Conservation (phyloP, 1,140 invertebrate genomes). For the Brachionus sp. region DNA sequence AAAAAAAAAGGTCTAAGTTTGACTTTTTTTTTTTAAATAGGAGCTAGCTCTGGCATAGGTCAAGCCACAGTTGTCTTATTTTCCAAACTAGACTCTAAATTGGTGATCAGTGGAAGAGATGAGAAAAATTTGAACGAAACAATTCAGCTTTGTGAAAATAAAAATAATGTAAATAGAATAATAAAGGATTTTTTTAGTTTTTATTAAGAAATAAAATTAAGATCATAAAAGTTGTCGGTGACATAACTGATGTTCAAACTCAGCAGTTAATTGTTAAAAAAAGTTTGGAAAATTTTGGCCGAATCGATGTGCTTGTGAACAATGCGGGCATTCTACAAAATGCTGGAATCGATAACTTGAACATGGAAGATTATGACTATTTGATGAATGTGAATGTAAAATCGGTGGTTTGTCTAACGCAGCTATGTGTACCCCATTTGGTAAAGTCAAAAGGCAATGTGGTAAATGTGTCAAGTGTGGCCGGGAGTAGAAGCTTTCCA, state of each 20-base stretch:
- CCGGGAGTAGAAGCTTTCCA: conserved; percentile 52
- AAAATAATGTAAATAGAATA: neutral
- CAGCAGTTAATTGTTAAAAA: conserved; percentile 50
- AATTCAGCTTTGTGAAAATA: conserved; percentile 50
- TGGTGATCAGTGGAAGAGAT: conserved; percentile 73
- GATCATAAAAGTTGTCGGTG: conserved; percentile 40
- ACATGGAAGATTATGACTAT: conserved; percentile 74
- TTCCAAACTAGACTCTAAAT: conserved; percentile 67
- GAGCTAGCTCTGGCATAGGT: conserved; percentile 81
- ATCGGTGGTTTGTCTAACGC: conserved; percentile 49
- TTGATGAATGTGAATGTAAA: conserved; percentile 80
- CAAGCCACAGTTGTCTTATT: conserved; percentile 73
- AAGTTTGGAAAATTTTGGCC: conserved; percentile 53
- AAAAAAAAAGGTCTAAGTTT: neutral
- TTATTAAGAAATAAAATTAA: neutral
- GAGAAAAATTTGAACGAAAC: conserved; percentile 66
- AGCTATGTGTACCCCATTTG: conserved; percentile 49
- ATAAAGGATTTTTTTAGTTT: neutral
- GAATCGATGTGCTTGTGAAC: conserved; percentile 61
- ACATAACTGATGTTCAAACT: conserved; percentile 49
- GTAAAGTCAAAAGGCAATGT: conserved; percentile 49
- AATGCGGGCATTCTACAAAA: neutral
- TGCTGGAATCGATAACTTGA: neutral
- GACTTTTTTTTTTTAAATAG: neutral
- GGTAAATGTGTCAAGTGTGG: conserved; percentile 48